Evolutionary conservation across 2,113 vertebrate genomes (phyloP).

Genomic region (Tupaia chinensis): DNA sequence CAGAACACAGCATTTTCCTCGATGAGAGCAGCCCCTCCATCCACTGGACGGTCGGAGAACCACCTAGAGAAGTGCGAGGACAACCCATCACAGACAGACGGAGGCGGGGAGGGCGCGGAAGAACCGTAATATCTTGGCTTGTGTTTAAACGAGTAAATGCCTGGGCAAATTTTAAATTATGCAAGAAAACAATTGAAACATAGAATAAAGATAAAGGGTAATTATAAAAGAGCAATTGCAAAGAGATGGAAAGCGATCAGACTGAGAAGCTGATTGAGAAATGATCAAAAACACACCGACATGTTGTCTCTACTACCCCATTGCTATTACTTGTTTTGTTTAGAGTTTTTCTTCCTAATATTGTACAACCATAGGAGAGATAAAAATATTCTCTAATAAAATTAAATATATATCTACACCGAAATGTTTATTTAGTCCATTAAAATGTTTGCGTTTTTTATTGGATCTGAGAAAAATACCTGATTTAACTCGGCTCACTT

Average conservation of each 20-base stretch:
- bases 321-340: background rate
- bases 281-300: background rate
- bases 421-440: background rate
- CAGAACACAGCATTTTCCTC: background rate
- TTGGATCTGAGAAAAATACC: background rate
- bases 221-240: no score
- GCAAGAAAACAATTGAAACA: background rate
- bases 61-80: background rate
- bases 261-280: background rate
- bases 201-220: background rate
- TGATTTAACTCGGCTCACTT: background rate
- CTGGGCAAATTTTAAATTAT: background rate
- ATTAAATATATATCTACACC: background rate
- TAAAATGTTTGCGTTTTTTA: background rate
- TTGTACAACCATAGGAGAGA: background rate
- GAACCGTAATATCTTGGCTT: background rate
- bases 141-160: background rate
- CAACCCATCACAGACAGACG: background rate
- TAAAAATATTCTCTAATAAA: background rate
- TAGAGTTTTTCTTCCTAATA: background rate
- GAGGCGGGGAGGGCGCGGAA: background rate
- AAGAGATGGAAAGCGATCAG: rapidly evolving
- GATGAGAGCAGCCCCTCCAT: background rate
- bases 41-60: no score
- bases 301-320: background rate